These are phyloP conservation scores for Sesia bembeciformis DNA, from an alignment of 2,888 invertebrate species.

Conservation along the genomic window DNA sequence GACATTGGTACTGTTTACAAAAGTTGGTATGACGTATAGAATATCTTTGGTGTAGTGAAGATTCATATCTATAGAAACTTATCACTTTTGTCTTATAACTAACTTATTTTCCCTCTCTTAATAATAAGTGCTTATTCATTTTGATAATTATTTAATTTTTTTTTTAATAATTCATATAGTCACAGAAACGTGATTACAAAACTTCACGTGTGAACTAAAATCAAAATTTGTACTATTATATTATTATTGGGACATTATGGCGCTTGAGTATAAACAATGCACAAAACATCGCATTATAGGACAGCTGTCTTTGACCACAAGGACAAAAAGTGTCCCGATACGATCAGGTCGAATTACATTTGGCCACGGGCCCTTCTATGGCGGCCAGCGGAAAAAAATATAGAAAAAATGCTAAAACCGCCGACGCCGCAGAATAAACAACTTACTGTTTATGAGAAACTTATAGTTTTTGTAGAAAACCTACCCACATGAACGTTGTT, in stretches of 20 bases:
- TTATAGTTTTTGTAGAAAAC: slow-evolving; percentile 32
- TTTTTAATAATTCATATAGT: background rate
- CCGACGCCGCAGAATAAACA: slow-evolving; percentile 47
- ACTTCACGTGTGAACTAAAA: background rate
- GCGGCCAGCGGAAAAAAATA: slow-evolving; percentile 40
- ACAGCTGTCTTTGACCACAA: slow-evolving; percentile 70
- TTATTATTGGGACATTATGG: slow-evolving; percentile 20
- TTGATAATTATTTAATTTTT: background rate
- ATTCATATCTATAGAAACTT: too few relatives aligned
- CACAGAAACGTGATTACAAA: background rate
- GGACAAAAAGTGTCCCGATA: slow-evolving; percentile 65
- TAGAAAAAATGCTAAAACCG: slow-evolving; percentile 25
- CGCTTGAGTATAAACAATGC: slow-evolving; percentile 47
- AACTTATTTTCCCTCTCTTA: too few relatives aligned
- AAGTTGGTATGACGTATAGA: too few relatives aligned
- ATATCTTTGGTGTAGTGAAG: too few relatives aligned
- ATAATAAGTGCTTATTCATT: too few relatives aligned
- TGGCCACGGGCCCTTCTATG: slow-evolving; percentile 41
- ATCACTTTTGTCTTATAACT: too few relatives aligned
- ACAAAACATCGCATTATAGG: slow-evolving; percentile 44
- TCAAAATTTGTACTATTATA: background rate
- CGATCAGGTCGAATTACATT: slow-evolving; percentile 70
- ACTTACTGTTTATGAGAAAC: slow-evolving; percentile 46
- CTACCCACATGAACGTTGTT: slow-evolving; percentile 17
- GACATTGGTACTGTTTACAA: too few relatives aligned